Conservation (phyloP, 2,113 vertebrate genomes). For the Psettodes erumei region DNA sequence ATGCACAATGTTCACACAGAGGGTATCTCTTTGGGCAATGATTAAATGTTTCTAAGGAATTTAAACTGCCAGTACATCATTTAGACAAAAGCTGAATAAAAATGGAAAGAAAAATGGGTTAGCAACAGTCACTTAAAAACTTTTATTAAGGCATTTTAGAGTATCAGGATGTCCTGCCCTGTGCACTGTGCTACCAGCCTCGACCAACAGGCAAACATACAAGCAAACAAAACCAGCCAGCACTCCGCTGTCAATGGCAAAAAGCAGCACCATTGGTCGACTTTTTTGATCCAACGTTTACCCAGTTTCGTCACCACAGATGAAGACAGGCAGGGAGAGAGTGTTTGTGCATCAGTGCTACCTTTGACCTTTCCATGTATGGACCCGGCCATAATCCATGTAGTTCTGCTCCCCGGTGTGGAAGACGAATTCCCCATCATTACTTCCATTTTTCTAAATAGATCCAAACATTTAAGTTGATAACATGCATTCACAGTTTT, state of each 20-base stretch:
- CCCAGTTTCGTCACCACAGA: conserved; percentile 14
- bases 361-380: conserved; percentile 93
- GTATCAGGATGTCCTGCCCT: conserved; percentile 30
- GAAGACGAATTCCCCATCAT: conserved; percentile 90
- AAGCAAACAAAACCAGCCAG: neutral
- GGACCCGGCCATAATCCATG: conserved; percentile 90
- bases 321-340: conserved; percentile 5
- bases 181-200: neutral
- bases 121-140: conserved; percentile 15
- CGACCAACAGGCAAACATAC: neutral
- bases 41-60: neutral
- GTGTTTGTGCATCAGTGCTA: conserved; percentile 62
- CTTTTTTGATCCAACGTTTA: conserved; percentile 22
- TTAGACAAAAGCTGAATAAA: neutral
- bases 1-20: neutral
- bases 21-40: neutral
- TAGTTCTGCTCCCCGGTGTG: conserved; percentile 88
- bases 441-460: conserved; percentile 91
- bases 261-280: conserved; percentile 19
- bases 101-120: neutral
- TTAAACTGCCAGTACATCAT: neutral
- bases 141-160: neutral
- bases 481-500: neutral
- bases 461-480: conserved; percentile 12
- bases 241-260: neutral